Percentiles rank a stretch among this genome's conserved stretches.
phyloP scores from a whole-genome alignment of 2,113 vertebrate genomes.

The Cettia cetti region DNA sequence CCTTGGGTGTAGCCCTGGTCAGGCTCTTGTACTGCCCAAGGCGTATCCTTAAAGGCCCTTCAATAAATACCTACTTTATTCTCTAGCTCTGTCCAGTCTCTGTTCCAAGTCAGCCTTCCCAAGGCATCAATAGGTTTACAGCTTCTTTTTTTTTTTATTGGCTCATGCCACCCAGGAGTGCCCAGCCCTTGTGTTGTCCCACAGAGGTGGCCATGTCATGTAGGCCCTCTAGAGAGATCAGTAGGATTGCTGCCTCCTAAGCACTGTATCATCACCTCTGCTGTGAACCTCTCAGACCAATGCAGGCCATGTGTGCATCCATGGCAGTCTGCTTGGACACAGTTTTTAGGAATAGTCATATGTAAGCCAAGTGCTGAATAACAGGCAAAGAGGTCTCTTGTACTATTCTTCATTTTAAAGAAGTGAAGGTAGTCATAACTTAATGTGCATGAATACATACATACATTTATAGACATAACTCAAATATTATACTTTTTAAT shows the following conservation, averaged over 20 bases:
- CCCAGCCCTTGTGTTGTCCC: neutral
- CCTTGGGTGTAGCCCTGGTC: neutral
- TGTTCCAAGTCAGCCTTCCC: neutral
- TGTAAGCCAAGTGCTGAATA: neutral
- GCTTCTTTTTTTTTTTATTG: neutral
- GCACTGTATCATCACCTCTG: fast-evolving
- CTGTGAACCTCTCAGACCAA: neutral
- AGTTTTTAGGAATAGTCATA: neutral
- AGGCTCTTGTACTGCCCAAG: neutral
- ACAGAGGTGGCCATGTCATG: neutral
- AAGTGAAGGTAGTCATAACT: neutral
- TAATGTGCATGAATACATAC: neutral
- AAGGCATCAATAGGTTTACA: neutral
- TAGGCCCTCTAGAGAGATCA: neutral
- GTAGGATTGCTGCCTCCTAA: neutral
- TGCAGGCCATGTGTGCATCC: neutral
- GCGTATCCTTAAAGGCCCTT: neutral
- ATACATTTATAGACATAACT: neutral
- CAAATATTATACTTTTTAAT: neutral
- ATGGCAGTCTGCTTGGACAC: neutral
- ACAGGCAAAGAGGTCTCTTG: neutral
- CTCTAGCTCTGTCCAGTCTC: neutral
- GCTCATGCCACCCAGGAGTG: neutral
- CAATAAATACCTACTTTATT: neutral
- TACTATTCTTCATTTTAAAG: neutral